Base-by-base conservation (phyloP, 53 echinoderm and acorn worm genomes). In the Temnopleurus reevesii region DNA sequence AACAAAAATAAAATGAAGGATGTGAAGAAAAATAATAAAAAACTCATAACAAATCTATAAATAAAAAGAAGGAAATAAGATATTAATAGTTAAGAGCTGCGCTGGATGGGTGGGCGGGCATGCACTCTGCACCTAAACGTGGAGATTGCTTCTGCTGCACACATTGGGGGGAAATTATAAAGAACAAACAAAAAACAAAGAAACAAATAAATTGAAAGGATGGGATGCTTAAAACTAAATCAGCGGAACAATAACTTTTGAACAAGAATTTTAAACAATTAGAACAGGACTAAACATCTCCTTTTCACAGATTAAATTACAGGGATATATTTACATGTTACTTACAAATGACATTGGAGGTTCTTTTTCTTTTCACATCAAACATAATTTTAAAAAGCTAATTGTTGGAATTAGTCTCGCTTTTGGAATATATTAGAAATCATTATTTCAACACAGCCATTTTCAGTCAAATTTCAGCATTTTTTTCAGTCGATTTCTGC, bases 31-130 rank as follows among this genome's bases (percentile, higher is more conserved):
- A 63, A 12, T 31, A 3, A 63, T 31, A 41, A 13, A 35, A 36
- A 64, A 64, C 17, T 34, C 17, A 34, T 19, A 34, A 36, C 59
- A 64, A 34, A 34, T 26, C 4, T 4, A 35, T 13, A 41, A n/a
- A 7, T 49, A 24, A 41, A 71, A 71, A 36, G 8, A 41, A 71
- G 41, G 38, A 71, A 71, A 71, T 12, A 41, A 71, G 13, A 71
- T 71, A 71, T 71, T 71, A n/a, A n/a, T n/a, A n/a, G n/a, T n/a
- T n/a, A n/a, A 71, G 71, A 71, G 71, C 41, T 71, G 71, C 71
- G 41, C 41, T 41, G 71, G 23, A 41, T 41, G 41, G 63, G 71
- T 10, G 21, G 71, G 71, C 71, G 30, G 38, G 71, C 71, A 71
- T 71, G 71, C 71, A 71, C 71, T 71, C 71, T 71, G 71, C 71